Base-by-base conservation (phyloP, 2,797 vertebrate genomes). In the Meriones psammophilus region DNA sequence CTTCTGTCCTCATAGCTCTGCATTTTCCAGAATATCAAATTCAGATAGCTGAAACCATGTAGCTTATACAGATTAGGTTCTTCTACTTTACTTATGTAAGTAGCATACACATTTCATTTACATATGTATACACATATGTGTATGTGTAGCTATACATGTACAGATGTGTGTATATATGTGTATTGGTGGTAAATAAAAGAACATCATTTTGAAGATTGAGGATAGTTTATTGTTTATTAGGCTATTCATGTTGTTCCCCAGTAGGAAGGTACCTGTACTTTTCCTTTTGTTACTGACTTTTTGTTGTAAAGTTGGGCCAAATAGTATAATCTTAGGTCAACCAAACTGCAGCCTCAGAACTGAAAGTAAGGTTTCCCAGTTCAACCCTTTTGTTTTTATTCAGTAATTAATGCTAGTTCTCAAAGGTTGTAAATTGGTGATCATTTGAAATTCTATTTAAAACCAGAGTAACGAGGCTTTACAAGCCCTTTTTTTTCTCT, bases 401-500 rank as follows among this genome's bases (percentile, higher is more conserved):
- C 8, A 1, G 2, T 50, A 36, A 9, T 9, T 60, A 81, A 46
- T 71, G 88, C 84, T 58, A 74, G 56, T 30, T 39, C 68, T 87
- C 3, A 1, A 74, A 33, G 69, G 54, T 30, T 64, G 1, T 85
- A 79, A 93, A n/a, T 92, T 22, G 62, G 46, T 24, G 5, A 13
- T 88, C 76, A 46, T 56, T 88, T 91, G 90, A 94, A 81, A 73
- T 77, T 84, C 64, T 58, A 9, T 73, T 91, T 94, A 91, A 78
- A 94, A 74, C 80, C 77, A 92, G 92, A 89, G 17, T 56, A 17
- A 42, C 33, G 3, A 6, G 3, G 42, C 78, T 84, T 71, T 56
- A 17, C 50, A 58, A 76, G 24, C 66, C 8, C 56, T 88, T 93
- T 36, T 73, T 42, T 88, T 81, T 73, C 50, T 7, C 76, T 71